Percentiles rank a stretch among this genome's conserved stretches.
These are phyloP conservation scores for Petaurus breviceps DNA, from an alignment of 2,113 vertebrate species.

Conservation along the genomic window DNA sequence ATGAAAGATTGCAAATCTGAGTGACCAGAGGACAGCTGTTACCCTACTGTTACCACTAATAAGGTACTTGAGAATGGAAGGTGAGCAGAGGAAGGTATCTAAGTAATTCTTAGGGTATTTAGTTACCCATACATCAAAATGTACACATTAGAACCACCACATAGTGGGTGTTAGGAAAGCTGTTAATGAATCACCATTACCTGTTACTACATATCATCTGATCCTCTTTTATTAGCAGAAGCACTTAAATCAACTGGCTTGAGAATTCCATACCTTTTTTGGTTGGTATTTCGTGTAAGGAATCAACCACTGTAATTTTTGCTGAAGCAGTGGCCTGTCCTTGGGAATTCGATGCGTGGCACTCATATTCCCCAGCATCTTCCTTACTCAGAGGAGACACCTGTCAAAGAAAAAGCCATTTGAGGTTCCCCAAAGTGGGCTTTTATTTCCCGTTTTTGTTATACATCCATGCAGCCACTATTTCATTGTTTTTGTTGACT, in stretches of 20 bases:
- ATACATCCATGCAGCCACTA: background rate
- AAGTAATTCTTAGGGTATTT: background rate
- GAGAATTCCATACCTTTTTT: slow-evolving; percentile 84
- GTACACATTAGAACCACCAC: background rate
- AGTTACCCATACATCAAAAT: background rate
- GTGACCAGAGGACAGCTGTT: background rate
- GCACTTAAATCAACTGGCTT: background rate
- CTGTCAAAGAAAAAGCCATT: slow-evolving; percentile 77
- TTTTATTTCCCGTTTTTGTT: background rate
- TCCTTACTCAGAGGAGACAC: slow-evolving; percentile 92
- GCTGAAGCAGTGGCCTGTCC: slow-evolving; percentile 91
- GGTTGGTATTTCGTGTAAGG: slow-evolving; percentile 86
- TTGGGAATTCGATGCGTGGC: slow-evolving; percentile 90
- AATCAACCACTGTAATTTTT: slow-evolving; percentile 88
- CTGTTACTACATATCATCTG: background rate
- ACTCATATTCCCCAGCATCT: slow-evolving; percentile 93
- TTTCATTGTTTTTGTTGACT: background rate
- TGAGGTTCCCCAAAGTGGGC: background rate
- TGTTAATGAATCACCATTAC: slow-evolving; percentile 1
- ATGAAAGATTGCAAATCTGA: background rate
- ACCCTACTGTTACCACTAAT: background rate
- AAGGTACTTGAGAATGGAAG: slow-evolving; percentile 5
- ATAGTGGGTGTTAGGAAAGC: background rate
- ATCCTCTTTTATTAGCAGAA: slow-evolving; percentile 32
- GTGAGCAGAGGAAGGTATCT: background rate